Evolutionary conservation across 1,140 invertebrate genomes (phyloP), one percentile per base, ranked within the genome.

Genomic region (Pseudomyrmex gracilis): DNA sequence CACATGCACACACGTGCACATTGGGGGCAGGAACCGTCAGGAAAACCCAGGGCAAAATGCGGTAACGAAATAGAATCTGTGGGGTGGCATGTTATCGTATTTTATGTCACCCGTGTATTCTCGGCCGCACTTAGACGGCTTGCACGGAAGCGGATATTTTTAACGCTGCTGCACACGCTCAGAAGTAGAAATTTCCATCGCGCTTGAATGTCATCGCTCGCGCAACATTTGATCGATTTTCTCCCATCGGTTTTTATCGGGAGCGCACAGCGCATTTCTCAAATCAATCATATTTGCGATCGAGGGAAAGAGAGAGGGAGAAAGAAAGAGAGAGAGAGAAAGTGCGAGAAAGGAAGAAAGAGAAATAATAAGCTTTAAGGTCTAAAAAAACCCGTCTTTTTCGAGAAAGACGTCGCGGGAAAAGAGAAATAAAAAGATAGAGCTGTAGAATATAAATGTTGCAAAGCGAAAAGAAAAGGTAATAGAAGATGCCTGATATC

Each of bases 71-170:
- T 80, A 60, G 76, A 80, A 71, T 80, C 43, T 55, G 67, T 22
- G 20, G 53, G 66, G 2, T 58, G 43, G 66, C 76, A 49, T 49
- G 76, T 58, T 70, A 70, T 49, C 76, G 53, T 80, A 80, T 80
- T 80, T 80, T 71, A 71, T 34, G 66, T 80, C 67, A 80, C 7
- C 43, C 53, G 34, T 5, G 66, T 78, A 70, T 78, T 58, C 76
- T 58, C 76, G 53, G 53, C 22, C 53, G 47, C 55, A 58, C 66
- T 80, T 66, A 80, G 66, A 70, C 47, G 64, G 53, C 67, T 58
- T 71, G 53, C 76, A 78, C 64, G 74, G 12, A 67, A 77, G 73
- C 64, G 64, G 53, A 47, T 80, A 70, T 80, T 80, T 80, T 71
- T 71, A 80, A 71, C 66, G 45, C 43, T 12, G 53, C 34, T 34